Conservation (phyloP, 2,888 invertebrate species). For the Magallana nippona region DNA sequence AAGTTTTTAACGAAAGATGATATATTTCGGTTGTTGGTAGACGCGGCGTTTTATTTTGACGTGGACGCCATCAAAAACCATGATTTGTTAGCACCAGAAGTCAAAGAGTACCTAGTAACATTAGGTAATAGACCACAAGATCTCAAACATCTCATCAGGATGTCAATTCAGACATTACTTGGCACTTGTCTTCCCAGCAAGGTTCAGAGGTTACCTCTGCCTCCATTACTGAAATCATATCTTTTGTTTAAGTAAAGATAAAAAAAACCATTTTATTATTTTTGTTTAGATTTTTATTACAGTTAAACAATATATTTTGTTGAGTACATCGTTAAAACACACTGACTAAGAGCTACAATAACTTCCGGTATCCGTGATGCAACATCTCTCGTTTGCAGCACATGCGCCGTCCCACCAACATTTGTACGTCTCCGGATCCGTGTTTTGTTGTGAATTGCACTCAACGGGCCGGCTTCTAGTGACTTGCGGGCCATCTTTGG, state of each 20-base stretch:
- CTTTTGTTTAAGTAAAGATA: conserved; percentile 58
- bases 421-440: not conserved
- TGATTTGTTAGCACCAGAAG: conserved; percentile 83
- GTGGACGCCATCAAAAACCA: conserved; percentile 89
- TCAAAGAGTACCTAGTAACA: conserved; percentile 85
- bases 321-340: not conserved
- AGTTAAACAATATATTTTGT: not conserved
- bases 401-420: conserved; percentile 18
- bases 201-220: conserved; percentile 66
- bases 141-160: conserved; percentile 66
- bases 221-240: conserved; percentile 66
- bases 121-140: conserved; percentile 74
- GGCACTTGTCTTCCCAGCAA: conserved; percentile 54
- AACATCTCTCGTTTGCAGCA: not conserved
- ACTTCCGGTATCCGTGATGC: conserved; percentile 23
- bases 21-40: conserved; percentile 85
- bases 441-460: not conserved
- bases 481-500: not conserved
- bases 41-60: conserved; percentile 89
- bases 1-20: conserved; percentile 82
- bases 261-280: not conserved
- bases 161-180: conserved; percentile 58
- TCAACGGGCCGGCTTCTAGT: not conserved
- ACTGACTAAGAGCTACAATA: not conserved
- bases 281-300: not conserved